Evolutionary conservation across 2,888 invertebrate genomes (phyloP).

Genomic region (Ferrisia virgata): DNA sequence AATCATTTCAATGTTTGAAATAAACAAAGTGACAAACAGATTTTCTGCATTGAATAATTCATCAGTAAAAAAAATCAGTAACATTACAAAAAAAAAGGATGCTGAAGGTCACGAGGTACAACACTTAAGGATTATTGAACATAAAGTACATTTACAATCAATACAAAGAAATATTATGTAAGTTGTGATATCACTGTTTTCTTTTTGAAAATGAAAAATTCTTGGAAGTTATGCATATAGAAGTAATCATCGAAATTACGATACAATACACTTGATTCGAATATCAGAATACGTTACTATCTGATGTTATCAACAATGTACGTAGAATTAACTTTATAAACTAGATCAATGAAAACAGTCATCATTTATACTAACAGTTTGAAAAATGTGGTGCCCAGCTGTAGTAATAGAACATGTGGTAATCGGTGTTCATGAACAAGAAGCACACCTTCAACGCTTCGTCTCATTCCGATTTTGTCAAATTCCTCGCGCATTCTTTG

Average conservation of each 20-base stretch:
- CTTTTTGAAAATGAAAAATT: not conserved
- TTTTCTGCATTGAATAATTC: not conserved
- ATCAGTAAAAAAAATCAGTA: too few relatives aligned
- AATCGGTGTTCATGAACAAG: constrained; percentile 97
- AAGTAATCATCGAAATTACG: not conserved
- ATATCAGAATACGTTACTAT: not conserved
- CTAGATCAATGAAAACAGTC: not conserved
- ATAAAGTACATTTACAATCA: constrained; percentile 7
- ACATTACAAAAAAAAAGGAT: not conserved
- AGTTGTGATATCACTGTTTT: not conserved
- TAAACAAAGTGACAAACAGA: not conserved
- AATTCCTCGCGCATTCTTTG: constrained; percentile 98
- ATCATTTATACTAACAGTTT: constrained; percentile 67
- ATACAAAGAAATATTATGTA: not conserved
- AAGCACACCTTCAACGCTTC: constrained; percentile 79
- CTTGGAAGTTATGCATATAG: not conserved
- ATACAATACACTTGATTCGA: not conserved
- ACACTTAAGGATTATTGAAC: constrained; percentile 7
- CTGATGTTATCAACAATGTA: not conserved
- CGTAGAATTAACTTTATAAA: not conserved
- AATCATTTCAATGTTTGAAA: not conserved
- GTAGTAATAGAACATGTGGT: constrained; percentile 93
- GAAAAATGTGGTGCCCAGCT: constrained; percentile 97
- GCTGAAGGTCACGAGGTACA: not conserved
- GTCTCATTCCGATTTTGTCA: constrained; percentile 91